Evolutionary conservation across 2,888 invertebrate species (phyloP).

Genomic region (Epinotia bilunana): DNA sequence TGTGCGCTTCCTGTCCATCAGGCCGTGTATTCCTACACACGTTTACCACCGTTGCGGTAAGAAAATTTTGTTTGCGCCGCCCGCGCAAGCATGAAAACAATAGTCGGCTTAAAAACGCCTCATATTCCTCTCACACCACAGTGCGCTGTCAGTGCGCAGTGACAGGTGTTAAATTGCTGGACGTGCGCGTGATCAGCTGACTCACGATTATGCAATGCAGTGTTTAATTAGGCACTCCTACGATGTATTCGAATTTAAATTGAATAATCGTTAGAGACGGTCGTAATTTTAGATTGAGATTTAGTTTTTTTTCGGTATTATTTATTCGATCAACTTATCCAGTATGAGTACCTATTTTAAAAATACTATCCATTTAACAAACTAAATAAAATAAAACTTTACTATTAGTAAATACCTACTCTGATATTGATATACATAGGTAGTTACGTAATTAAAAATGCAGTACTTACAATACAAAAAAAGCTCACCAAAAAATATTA

Average conservation of each 20-base stretch:
- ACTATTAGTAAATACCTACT: too few species aligned
- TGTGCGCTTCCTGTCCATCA: too few species aligned
- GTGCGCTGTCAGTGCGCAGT: slow-evolving; percentile 63
- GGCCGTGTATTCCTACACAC: too few species aligned
- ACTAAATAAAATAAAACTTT: too few species aligned
- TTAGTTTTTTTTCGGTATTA: background rate
- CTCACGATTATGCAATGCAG: slow-evolving; percentile 69
- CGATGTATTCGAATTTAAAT: slow-evolving; percentile 16
- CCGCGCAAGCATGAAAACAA: background rate
- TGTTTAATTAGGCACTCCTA: slow-evolving; percentile 30
- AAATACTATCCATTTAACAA: too few species aligned
- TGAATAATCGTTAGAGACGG: slow-evolving; percentile 28
- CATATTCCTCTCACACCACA: background rate
- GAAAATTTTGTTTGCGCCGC: background rate
- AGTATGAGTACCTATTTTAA: too few species aligned
- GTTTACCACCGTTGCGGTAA: too few species aligned
- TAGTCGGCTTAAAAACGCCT: background rate
- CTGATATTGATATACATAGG: too few species aligned
- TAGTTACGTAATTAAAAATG: too few species aligned
- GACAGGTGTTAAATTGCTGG: slow-evolving; percentile 79
- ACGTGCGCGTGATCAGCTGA: slow-evolving; percentile 69
- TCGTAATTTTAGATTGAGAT: slow-evolving; percentile 15
- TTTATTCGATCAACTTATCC: background rate
- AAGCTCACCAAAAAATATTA: too few species aligned
- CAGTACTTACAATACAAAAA: too few species aligned